Base-by-base conservation (phyloP, 2,113 vertebrate species). In the Myrmophylax atrothorax region DNA sequence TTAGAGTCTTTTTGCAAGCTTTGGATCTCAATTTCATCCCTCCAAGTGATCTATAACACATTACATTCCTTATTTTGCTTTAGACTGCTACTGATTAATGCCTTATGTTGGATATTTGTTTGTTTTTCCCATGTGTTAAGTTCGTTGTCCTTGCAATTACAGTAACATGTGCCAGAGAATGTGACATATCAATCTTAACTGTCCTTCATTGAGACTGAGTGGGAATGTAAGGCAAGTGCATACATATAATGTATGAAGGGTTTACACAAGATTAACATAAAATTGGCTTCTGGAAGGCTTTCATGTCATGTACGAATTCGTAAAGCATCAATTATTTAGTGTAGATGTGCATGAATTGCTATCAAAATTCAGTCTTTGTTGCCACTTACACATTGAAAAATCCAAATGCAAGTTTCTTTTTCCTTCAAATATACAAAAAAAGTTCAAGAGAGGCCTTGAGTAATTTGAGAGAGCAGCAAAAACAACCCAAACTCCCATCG, bases 271-370 rank as follows among this genome's bases (percentile, higher is more conserved):
- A 89, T 38, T 92, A 52, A 68, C 75, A 80, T 18, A 25, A 68
- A 42, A 80, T 64, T 94, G 91, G 42, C 64, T 81, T 44, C 79
- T 70, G 24, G 46, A 85, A 77, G 42, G 70, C 38, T 86, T 93
- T 55, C 33, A 64, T 88, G 66, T 67, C 58, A 49, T 63, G 26
- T 35, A 52, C 44, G 52, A 75, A 73, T 97, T 91, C 60, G 70
- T 64, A 75, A 88, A 94, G 49, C 80, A 94, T 82, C 84, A 84
- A 79, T 87, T 96, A 87, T 62, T 96, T 94, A 90, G 46, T 28
- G 33, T 50, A 82, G 58, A 86, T n/a, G 10, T 7, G 0, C 67
- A 29, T 76, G 81, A 91, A 82, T 63, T 89, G 40, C 66, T 89
- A 74, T 90, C 26, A 73, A 87, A 95, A 73, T 84, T 63, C 55